Evolutionary conservation across 2,113 vertebrate genomes (phyloP).

Genomic region (human): GRCh38 chr11:32722501-32723000

Average conservation of each 20-base stretch:
- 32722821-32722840: not conserved
- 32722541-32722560: not conserved
- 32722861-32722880: not conserved
- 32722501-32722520: not conserved
- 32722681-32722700: not conserved
- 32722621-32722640: not conserved
- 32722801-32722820: not conserved
- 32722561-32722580: not conserved
- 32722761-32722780: not conserved
- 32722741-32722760: not conserved
- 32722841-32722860: not conserved
- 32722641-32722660: not conserved
- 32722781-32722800: not conserved
- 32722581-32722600: not conserved
- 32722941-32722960: constrained; percentile 49
- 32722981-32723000: not conserved
- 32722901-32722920: constrained; percentile 52
- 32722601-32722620: not conserved
- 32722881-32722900: not conserved
- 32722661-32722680: not conserved
- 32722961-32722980: not conserved
- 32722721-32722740: not conserved
- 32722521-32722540: not conserved
- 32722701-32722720: not conserved
- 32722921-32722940: constrained; percentile 47